Evolutionary conservation across 2,797 vertebrate species (phyloP).

Genomic region (Rousettus madagascariensis): DNA sequence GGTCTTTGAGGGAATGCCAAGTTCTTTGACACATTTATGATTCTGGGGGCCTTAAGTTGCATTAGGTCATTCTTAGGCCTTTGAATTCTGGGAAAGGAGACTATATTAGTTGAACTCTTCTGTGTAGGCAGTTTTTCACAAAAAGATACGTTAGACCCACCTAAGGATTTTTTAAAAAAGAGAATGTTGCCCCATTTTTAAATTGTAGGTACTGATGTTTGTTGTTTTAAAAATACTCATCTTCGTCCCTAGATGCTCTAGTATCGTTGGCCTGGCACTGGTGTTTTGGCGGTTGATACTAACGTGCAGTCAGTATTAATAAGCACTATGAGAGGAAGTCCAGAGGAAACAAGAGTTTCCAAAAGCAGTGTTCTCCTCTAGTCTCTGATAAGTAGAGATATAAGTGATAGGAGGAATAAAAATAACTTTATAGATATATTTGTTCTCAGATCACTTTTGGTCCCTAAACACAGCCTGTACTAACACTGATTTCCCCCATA

Average conservation of each 20-base stretch:
- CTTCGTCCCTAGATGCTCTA: background rate
- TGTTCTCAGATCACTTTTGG: conserved; percentile 7
- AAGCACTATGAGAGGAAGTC: background rate
- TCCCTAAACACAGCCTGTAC: background rate
- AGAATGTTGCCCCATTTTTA: background rate
- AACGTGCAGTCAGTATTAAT: background rate
- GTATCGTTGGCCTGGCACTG: background rate
- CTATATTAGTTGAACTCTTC: background rate
- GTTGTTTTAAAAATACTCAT: conserved; percentile 16
- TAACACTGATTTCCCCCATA: background rate
- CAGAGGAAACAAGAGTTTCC: background rate
- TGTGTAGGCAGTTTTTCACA: background rate
- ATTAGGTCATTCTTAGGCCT: background rate
- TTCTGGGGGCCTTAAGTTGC: background rate
- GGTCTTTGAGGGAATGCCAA: background rate
- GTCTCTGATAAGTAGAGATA: background rate
- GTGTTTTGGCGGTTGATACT: background rate
- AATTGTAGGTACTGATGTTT: background rate
- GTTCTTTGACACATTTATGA: background rate
- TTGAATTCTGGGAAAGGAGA: conserved; percentile 35
- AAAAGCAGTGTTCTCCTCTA: background rate
- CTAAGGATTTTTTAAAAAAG: background rate
- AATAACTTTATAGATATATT: background rate
- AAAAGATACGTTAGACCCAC: background rate
- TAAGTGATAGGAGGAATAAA: background rate